phyloP scores from a whole-genome alignment of 1,140 invertebrate species.

The Microplitis mediator region DNA sequence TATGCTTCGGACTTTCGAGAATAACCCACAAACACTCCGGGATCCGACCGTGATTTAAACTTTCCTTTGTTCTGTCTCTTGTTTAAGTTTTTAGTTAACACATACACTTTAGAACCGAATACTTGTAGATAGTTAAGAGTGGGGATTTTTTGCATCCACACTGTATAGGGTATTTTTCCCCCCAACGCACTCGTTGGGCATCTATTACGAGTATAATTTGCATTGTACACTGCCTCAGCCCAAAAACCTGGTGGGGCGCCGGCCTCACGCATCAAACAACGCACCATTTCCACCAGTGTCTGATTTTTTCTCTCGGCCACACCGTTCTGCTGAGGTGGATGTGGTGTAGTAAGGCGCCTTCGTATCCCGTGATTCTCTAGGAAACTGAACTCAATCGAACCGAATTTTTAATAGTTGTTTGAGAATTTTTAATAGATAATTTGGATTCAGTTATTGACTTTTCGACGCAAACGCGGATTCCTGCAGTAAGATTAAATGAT shows the following conservation, averaged over 20 bases:
- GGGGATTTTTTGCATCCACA: conserved; percentile 24
- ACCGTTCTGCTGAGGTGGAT: conserved; percentile 38
- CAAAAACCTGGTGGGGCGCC: conserved; percentile 34
- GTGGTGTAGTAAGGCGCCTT: too few relatives aligned
- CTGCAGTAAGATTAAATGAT: too few relatives aligned
- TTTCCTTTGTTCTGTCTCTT: too few relatives aligned
- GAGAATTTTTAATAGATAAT: too few relatives aligned
- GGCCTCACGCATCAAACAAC: conserved; percentile 36
- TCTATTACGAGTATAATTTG: conserved; percentile 48
- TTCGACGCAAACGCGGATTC: too few relatives aligned
- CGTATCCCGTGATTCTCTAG: too few relatives aligned
- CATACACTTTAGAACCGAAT: conserved; percentile 29
- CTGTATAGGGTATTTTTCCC: conserved; percentile 31
- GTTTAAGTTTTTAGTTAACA: conserved; percentile 12
- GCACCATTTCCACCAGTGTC: conserved; percentile 37
- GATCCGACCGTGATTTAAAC: too few relatives aligned
- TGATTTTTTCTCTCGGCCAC: conserved; percentile 37
- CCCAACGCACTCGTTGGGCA: conserved; percentile 28
- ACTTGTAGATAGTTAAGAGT: conserved; percentile 27
- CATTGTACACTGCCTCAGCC: conserved; percentile 48
- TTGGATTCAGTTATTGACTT: too few relatives aligned
- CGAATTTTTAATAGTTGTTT: too few relatives aligned
- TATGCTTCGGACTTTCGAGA: too few relatives aligned
- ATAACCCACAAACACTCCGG: too few relatives aligned
- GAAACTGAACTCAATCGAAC: too few relatives aligned